Evolutionary conservation across 1,140 invertebrate species (phyloP).

Genomic region (Trissolcus basalis): DNA sequence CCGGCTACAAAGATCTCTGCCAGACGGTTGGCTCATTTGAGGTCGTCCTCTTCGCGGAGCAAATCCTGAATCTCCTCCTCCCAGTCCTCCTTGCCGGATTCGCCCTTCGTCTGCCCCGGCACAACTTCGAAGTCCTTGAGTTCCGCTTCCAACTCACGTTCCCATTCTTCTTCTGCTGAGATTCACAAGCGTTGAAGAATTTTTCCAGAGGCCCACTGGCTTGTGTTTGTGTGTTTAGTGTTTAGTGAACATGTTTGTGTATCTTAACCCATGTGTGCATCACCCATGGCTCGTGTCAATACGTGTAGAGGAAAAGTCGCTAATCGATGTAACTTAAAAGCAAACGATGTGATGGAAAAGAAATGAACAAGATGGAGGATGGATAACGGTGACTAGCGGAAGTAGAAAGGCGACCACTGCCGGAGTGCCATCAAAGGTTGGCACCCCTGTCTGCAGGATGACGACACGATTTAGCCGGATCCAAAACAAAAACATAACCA

Average conservation of each 20-base stretch:
- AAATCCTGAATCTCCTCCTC: slow-evolving; percentile 79
- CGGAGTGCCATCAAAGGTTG: too few relatives aligned
- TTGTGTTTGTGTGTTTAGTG: slow-evolving; percentile 31
- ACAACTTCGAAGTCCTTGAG: slow-evolving; percentile 95
- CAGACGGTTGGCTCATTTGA: slow-evolving; percentile 64
- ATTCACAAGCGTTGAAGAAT: slow-evolving; percentile 73
- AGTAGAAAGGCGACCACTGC: background rate
- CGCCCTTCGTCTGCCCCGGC: slow-evolving; percentile 62
- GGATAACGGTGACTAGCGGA: slow-evolving; percentile 10
- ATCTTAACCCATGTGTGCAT: slow-evolving; percentile 18
- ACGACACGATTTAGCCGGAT: too few relatives aligned
- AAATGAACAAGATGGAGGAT: slow-evolving; percentile 35
- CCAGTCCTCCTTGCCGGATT: slow-evolving; percentile 76
- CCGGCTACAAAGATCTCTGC: too few relatives aligned
- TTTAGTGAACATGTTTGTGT: slow-evolving; percentile 40
- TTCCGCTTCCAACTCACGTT: slow-evolving; percentile 93
- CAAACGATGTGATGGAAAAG: slow-evolving; percentile 31
- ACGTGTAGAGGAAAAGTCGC: slow-evolving; percentile 57
- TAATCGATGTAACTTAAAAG: slow-evolving; percentile 58
- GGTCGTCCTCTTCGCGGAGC: slow-evolving; percentile 74
- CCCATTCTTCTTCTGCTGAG: slow-evolving; percentile 91
- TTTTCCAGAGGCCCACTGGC: slow-evolving; percentile 68
- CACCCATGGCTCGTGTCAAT: slow-evolving; percentile 47
- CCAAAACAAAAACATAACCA: too few relatives aligned
- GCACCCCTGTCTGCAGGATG: too few relatives aligned